Evolutionary conservation across 2,113 vertebrate genomes (phyloP).

Genomic region (Epinephelus cyanopodus): DNA sequence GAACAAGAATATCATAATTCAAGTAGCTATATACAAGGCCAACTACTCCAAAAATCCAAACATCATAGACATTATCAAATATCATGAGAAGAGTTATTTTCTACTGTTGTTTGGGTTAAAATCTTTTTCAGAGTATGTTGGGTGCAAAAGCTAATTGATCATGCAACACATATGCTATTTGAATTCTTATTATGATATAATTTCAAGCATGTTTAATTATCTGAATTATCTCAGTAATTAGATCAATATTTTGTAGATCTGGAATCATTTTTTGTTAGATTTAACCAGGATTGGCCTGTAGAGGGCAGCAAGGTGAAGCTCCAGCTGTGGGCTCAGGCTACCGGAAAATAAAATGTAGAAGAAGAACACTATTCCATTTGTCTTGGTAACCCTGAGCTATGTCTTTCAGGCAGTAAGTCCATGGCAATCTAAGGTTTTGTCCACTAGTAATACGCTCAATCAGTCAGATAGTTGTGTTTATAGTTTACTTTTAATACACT

Average conservation of each 20-base stretch:
- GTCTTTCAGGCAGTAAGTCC: constrained; percentile 8
- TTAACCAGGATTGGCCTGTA: not conserved
- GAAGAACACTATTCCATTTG: not conserved
- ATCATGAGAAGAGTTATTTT: not conserved
- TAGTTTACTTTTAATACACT: not conserved
- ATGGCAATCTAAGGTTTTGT: accelerated
- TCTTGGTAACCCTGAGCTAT: not conserved
- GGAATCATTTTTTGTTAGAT: not conserved
- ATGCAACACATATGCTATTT: not conserved
- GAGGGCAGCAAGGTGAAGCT: constrained; percentile 18
- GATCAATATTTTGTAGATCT: too few relatives aligned
- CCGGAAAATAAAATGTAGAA: not conserved
- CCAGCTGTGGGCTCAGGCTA: not conserved
- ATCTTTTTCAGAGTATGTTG: not conserved
- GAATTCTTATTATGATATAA: not conserved
- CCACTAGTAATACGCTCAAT: accelerated
- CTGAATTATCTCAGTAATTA: not conserved
- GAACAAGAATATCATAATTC: not conserved
- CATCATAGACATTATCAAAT: not conserved
- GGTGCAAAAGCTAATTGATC: not conserved
- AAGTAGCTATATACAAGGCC: too few relatives aligned
- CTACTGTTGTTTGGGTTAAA: not conserved
- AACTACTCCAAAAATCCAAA: not conserved
- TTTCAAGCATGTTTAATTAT: not conserved
- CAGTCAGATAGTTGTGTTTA: not conserved